Conservation (phyloP, 2,797 vertebrate species). For the Pelochelys cantorii region DNA sequence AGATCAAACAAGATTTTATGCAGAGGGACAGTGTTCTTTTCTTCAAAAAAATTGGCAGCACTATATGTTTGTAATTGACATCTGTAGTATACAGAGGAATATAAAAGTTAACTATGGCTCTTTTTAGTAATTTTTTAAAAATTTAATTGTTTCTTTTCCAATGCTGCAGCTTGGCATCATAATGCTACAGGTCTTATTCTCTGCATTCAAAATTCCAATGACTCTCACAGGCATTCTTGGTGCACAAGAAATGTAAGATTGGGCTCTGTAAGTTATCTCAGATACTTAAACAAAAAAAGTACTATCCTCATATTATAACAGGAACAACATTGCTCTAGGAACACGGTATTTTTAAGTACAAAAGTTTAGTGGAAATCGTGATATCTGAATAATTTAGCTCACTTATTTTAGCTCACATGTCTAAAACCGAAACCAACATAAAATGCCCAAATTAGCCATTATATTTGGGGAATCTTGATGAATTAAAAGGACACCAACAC, state of each 20-base stretch:
- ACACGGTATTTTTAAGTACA: constrained; percentile 31
- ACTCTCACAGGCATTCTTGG: constrained; percentile 17
- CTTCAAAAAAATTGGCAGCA: neutral
- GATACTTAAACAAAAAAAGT: neutral
- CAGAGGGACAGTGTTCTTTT: neutral
- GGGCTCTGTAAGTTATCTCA: neutral
- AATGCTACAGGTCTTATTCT: neutral
- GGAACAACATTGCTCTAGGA: neutral
- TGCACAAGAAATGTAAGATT: neutral
- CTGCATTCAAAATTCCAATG: neutral
- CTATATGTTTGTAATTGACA: neutral
- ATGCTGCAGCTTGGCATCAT: neutral
- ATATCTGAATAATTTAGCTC: constrained; percentile 6
- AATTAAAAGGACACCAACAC: neutral
- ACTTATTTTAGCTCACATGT: neutral
- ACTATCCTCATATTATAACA: constrained; percentile 1
- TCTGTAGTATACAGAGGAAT: neutral
- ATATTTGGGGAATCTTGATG: neutral
- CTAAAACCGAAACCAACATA: neutral
- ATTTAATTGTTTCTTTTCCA: constrained; percentile 1
- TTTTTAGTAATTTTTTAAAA: neutral
- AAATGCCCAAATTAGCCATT: neutral
- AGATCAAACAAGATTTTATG: constrained; percentile 32
- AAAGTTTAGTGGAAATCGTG: constrained; percentile 11
- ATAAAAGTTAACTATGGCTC: neutral